A percentile compares a stretch with the other conserved stretches of the same genome.
phyloP scores from a whole-genome alignment of 2,113 vertebrate genomes.

The Salvelinus fontinalis region DNA sequence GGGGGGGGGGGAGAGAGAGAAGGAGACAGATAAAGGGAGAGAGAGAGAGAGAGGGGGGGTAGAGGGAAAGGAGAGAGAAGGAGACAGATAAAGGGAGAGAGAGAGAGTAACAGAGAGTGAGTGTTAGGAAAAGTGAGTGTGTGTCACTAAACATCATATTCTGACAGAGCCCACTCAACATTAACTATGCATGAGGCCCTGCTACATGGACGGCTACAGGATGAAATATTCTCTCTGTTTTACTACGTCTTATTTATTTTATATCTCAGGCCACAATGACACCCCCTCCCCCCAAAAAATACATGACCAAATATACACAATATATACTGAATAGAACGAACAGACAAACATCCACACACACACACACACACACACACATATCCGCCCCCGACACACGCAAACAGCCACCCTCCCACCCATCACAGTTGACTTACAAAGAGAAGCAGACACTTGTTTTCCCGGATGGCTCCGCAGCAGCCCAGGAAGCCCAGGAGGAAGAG shows the following conservation, averaged over 20 bases:
- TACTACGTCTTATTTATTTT: neutral
- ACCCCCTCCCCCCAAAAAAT: no score
- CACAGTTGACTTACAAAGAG: slow-evolving; percentile 83
- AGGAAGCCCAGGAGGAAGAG: slow-evolving; percentile 95
- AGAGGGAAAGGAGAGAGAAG: no score
- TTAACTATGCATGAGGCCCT: slow-evolving; percentile 55
- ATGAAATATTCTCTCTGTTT: slow-evolving; percentile 33
- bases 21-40: slow-evolving; percentile 17
- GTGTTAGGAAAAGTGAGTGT: slow-evolving; percentile 28
- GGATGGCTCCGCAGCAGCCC: slow-evolving; percentile 93
- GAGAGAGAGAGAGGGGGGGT: neutral
- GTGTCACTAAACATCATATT: slow-evolving; percentile 44
- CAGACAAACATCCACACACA: slow-evolving; percentile 19
- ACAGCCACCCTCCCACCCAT: neutral
- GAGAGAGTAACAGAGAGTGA: neutral
- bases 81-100: no score
- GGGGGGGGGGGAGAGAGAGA: no score
- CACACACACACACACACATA: neutral
- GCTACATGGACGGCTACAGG: slow-evolving; percentile 26
- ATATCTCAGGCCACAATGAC: slow-evolving; percentile 19
- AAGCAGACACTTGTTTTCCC: slow-evolving; percentile 94
- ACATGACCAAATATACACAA: neutral
- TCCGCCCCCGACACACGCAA: neutral
- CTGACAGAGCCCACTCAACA: slow-evolving; percentile 40
- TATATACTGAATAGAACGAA: neutral